Conservation (phyloP, 2,797 vertebrate species). For the Urophycis tenuis region DNA sequence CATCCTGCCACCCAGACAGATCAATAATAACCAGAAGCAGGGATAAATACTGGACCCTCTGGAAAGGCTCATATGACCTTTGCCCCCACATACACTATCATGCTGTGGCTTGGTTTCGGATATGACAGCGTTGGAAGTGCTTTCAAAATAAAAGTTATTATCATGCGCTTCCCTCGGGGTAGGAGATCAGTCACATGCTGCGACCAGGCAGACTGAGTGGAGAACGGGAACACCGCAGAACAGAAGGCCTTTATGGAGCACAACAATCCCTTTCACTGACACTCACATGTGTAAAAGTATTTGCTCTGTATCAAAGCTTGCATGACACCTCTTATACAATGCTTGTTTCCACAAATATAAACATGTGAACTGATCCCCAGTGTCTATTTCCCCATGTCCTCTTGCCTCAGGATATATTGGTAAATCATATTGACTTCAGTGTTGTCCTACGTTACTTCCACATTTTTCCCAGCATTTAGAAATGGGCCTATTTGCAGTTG, state of each 20-base stretch:
- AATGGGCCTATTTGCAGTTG: background rate
- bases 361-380: background rate
- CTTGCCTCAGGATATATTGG: background rate
- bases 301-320: background rate
- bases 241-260: constrained; percentile 17
- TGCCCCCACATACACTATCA: background rate
- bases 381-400: background rate
- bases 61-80: background rate
- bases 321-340: background rate
- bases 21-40: background rate
- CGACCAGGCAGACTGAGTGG: background rate
- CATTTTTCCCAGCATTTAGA: background rate
- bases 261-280: constrained; percentile 6
- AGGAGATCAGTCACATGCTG: constrained; percentile 25
- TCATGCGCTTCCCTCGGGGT: background rate
- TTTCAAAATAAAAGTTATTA: background rate
- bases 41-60: background rate
- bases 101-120: background rate
- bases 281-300: background rate
- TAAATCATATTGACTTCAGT: background rate
- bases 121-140: background rate
- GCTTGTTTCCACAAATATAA: background rate
- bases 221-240: constrained; percentile 5
- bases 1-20: background rate
- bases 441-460: background rate